Evolutionary conservation across 1,140 invertebrate genomes (phyloP).

Genomic region (Stenopsyche tienmushanensis): DNA sequence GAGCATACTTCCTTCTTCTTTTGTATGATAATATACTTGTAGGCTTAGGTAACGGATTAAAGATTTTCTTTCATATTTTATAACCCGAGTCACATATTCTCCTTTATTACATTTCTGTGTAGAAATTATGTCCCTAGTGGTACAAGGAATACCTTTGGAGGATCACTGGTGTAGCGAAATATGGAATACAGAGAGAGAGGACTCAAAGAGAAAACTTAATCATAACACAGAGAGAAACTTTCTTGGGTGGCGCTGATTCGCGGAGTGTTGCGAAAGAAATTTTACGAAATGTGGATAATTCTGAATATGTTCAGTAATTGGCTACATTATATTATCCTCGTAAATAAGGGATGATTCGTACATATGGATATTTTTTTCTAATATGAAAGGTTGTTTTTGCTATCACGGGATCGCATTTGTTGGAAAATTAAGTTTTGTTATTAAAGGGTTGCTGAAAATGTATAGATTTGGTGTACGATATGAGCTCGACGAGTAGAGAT

Average conservation of each 20-base stretch:
- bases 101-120: conserved; percentile 25
- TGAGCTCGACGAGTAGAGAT: no score
- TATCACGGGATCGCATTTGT: no score
- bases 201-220: conserved; percentile 29
- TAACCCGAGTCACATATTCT: conserved; percentile 26
- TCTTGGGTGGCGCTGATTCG: conserved; percentile 13
- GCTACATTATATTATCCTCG: background rate
- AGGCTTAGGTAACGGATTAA: conserved; percentile 5
- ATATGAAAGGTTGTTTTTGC: no score
- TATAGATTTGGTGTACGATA: no score
- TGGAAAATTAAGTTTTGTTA: no score
- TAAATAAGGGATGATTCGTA: background rate
- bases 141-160: conserved; percentile 21
- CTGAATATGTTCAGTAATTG: background rate
- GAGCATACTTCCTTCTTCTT: background rate
- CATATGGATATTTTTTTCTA: background rate
- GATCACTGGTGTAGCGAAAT: conserved; percentile 12
- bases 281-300: conserved; percentile 6
- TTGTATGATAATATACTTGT: background rate
- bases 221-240: conserved; percentile 14
- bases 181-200: background rate
- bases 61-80: conserved; percentile 31
- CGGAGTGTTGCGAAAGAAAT: background rate
- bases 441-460: no score
- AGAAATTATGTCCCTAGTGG: conserved; percentile 16